Evolutionary conservation across 2,888 invertebrate genomes (phyloP).

Genomic region (Microplitis deprimator): DNA sequence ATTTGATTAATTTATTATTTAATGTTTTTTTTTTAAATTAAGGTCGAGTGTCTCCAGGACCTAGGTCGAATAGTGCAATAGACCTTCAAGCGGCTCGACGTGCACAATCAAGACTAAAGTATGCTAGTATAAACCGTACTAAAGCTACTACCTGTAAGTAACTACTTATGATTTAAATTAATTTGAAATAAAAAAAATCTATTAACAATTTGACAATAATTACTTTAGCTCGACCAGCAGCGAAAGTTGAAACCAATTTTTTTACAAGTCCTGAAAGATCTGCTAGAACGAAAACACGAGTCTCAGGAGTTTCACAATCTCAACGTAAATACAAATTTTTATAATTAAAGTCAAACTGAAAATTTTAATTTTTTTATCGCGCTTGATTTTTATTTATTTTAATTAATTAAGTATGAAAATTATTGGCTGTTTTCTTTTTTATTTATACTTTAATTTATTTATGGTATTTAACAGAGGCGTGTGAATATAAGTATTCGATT

Average conservation of each 20-base stretch:
- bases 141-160: conserved; percentile 84
- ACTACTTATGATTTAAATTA: conserved; percentile 19
- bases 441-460: not conserved
- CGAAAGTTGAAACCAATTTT: conserved; percentile 74
- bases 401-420: not conserved
- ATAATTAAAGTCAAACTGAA: conserved; percentile 1
- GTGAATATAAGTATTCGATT: no score
- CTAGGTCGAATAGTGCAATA: conserved; percentile 91
- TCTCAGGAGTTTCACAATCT: conserved; percentile 89
- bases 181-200: not conserved
- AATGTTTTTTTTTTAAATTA: conserved; percentile 38
- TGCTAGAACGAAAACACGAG: conserved; percentile 76
- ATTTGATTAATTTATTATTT: conserved; percentile 38
- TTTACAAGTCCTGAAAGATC: conserved; percentile 77
- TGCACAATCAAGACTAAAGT: conserved; percentile 87
- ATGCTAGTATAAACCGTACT: conserved; percentile 84
- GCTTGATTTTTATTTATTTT: not conserved
- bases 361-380: not conserved
- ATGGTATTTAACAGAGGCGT: no score
- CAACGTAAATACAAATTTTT: conserved; percentile 81
- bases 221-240: conserved; percentile 76
- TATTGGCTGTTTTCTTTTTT: not conserved
- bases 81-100: conserved; percentile 93
- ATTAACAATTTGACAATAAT: not conserved
- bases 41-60: conserved; percentile 62